phyloP scores from a whole-genome alignment of 2,797 vertebrate species.

The Alca torda region DNA sequence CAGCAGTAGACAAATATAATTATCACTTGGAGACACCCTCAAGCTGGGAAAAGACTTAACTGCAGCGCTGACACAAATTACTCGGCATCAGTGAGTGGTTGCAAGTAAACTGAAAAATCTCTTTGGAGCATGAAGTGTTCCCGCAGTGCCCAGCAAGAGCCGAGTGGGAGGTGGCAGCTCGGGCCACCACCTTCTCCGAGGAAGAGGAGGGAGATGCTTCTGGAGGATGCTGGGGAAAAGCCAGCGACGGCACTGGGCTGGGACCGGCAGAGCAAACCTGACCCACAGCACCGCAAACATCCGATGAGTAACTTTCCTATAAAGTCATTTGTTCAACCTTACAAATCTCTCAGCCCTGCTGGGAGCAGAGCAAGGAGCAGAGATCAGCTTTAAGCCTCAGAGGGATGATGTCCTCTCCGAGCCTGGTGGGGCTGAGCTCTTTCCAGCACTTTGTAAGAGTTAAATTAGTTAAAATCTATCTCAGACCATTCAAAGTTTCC shows the following conservation, averaged over 20 bases:
- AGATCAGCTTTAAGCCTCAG: not conserved
- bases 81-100: not conserved
- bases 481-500: not conserved
- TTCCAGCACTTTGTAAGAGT: not conserved
- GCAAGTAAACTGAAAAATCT: not conserved
- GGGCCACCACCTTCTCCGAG: accelerated
- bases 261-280: not conserved
- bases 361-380: not conserved
- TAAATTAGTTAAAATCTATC: not conserved
- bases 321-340: not conserved
- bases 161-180: accelerated
- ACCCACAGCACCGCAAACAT: accelerated
- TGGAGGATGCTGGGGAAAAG: not conserved
- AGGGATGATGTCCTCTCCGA: not conserved
- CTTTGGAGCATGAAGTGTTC: not conserved
- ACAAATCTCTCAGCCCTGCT: not conserved
- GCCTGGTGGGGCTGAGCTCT: not conserved
- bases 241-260: accelerated
- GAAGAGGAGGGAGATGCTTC: not conserved
- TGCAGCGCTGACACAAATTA: not conserved
- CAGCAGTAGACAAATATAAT: not conserved
- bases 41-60: not conserved
- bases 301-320: not conserved
- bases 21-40: not conserved
- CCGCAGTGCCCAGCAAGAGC: accelerated